These are phyloP conservation scores for Fringilla coelebs DNA, from an alignment of 2,797 vertebrate genomes.

Conservation along the genomic window DNA sequence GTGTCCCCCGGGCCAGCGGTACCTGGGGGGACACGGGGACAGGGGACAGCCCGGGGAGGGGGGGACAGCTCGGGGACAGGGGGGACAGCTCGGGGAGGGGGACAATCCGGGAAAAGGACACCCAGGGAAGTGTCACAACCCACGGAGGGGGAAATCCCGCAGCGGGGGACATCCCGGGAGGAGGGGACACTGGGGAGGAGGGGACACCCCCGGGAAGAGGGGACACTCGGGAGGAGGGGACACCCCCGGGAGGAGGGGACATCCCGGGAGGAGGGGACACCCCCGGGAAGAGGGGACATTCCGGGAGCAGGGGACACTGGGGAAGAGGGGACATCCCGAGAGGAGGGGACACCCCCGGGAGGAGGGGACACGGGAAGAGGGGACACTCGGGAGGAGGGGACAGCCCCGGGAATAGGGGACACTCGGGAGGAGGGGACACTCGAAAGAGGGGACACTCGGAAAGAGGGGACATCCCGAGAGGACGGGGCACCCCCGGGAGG, in stretches of 20 bases:
- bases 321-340: neutral
- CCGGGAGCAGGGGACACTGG: too few relatives aligned
- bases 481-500: neutral
- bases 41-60: too few relatives aligned
- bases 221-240: neutral
- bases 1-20: neutral
- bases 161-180: rapidly evolving
- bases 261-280: neutral
- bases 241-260: neutral
- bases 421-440: neutral
- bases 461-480: neutral
- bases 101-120: neutral
- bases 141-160: neutral
- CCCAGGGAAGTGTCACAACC: neutral
- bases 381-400: too few relatives aligned
- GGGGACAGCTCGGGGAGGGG: too few relatives aligned
- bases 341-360: neutral
- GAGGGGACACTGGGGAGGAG: neutral
- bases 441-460: neutral
- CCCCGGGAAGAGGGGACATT: neutral
- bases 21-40: neutral
- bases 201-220: too few relatives aligned
- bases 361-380: neutral
- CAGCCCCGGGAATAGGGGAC: too few relatives aligned
- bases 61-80: neutral